A percentile compares a stretch with the other conserved stretches of the same genome.
These are phyloP conservation scores for Cancer borealis DNA, from an alignment of 2,888 invertebrate genomes.

Conservation along the genomic window DNA sequence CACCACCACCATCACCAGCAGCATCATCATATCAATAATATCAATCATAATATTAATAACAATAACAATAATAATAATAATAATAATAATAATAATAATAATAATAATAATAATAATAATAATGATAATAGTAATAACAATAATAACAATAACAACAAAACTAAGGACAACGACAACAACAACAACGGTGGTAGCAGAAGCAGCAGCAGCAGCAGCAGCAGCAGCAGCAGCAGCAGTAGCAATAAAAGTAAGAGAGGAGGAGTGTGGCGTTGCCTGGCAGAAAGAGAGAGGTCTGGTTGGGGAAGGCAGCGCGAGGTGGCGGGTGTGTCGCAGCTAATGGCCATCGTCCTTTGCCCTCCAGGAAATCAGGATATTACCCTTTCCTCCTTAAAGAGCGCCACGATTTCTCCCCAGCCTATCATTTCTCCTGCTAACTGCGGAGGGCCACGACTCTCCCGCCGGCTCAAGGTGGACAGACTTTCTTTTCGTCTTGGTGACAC, in stretches of 20 bases:
- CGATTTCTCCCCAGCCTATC: slow-evolving; percentile 57
- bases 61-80: not conserved
- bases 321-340: slow-evolving; percentile 56
- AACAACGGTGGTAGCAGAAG: not conserved
- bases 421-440: slow-evolving; percentile 51
- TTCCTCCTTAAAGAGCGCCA: slow-evolving; percentile 67
- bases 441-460: slow-evolving; percentile 38
- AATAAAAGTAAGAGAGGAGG: not conserved
- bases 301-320: slow-evolving; percentile 57
- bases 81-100: not conserved
- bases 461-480: slow-evolving; percentile 15
- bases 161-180: not conserved
- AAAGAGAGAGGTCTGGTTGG: not conserved
- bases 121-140: not conserved
- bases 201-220: slow-evolving; percentile 18
- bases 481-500: not conserved
- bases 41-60: not conserved
- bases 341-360: slow-evolving; percentile 37
- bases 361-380: slow-evolving; percentile 72
- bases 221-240: not conserved
- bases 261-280: not conserved
- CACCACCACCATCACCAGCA: slow-evolving; percentile 36
- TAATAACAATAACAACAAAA: not conserved
- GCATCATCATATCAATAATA: not conserved
- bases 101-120: not conserved